phyloP scores from a whole-genome alignment of 2,888 invertebrate genomes.

The Atrina japonica region DNA sequence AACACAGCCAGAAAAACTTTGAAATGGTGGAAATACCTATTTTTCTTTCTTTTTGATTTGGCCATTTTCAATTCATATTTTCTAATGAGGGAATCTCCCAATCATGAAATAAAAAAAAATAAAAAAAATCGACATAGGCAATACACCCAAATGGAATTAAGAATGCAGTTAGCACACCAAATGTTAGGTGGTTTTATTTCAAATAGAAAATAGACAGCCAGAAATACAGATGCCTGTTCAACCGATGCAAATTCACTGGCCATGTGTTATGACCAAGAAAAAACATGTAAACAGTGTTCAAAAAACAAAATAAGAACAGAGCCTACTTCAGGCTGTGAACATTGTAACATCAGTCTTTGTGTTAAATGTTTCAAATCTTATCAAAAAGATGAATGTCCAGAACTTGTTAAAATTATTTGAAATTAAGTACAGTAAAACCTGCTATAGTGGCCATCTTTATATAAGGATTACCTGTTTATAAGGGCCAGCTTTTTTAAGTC shows the following conservation, averaged over 20 bases:
- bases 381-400: constrained; percentile 6
- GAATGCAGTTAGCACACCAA: neutral
- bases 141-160: too few relatives aligned
- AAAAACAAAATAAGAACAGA: constrained; percentile 6
- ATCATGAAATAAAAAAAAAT: too few relatives aligned
- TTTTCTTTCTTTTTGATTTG: constrained; percentile 4
- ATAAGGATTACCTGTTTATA: too few relatives aligned
- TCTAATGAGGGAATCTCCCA: too few relatives aligned
- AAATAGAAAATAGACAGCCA: neutral
- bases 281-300: constrained; percentile 3
- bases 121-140: too few relatives aligned
- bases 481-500: too few relatives aligned
- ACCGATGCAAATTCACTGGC: constrained; percentile 1
- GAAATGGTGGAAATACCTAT: constrained; percentile 37
- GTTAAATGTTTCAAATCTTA: constrained; percentile 1
- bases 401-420: neutral
- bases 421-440: too few relatives aligned
- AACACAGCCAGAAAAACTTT: constrained; percentile 12
- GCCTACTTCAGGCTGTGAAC: constrained; percentile 6
- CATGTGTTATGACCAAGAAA: neutral
- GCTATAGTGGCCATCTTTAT: too few relatives aligned
- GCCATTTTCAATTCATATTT: neutral
- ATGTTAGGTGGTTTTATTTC: neutral
- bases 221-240: neutral
- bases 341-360: constrained; percentile 16